Evolutionary conservation across 30 jellyfish, hydroid and myxozoan genomes (phyloP).

Genomic region (Calvadosia cruxmelitensis): DNA sequence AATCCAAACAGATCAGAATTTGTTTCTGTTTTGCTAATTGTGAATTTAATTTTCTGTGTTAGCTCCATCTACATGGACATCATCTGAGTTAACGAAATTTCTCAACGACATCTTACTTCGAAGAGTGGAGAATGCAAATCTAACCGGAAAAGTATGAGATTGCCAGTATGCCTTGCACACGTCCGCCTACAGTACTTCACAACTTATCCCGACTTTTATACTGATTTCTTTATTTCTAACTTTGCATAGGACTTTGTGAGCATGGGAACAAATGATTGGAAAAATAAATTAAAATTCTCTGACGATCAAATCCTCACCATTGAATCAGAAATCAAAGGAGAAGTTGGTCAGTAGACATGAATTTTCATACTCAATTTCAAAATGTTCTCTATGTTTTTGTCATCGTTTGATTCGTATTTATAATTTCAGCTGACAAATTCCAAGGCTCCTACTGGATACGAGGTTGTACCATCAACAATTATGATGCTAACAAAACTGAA

Average conservation of each 20-base stretch:
- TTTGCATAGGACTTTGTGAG: background rate
- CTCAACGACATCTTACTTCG: background rate
- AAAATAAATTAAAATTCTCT: background rate
- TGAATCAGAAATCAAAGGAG: background rate
- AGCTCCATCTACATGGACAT: constrained; percentile 1
- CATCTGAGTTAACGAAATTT: background rate
- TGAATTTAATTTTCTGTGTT: background rate
- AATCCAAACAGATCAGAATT: too few species aligned
- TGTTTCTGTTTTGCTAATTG: too few species aligned
- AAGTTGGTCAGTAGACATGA: background rate
- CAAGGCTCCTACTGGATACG: background rate
- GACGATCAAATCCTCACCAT: background rate
- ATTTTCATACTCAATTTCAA: too few species aligned
- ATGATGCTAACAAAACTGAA: background rate
- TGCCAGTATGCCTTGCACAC: too few species aligned
- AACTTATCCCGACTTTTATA: too few species aligned
- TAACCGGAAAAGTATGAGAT: background rate
- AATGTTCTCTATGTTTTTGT: too few species aligned
- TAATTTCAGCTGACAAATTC: background rate
- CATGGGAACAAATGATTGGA: background rate
- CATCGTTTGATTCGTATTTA: too few species aligned
- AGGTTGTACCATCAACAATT: background rate
- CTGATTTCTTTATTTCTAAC: too few species aligned
- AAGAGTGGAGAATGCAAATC: background rate
- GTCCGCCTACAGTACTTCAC: too few species aligned